phyloP scores from a whole-genome alignment of 2,888 invertebrate genomes.

The Epirrhoe alternata region DNA sequence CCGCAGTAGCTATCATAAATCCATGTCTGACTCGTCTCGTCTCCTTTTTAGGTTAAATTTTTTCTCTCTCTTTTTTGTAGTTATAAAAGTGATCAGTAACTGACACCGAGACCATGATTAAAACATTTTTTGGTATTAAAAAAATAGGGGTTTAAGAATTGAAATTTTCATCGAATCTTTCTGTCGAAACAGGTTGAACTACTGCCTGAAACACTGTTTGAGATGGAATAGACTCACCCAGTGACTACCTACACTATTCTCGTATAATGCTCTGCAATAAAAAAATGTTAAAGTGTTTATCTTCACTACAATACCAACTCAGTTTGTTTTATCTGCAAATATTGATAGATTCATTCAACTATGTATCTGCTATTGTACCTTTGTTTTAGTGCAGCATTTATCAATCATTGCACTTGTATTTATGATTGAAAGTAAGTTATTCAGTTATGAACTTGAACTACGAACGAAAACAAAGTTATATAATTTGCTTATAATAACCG shows the following conservation, averaged over 20 bases:
- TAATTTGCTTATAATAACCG: not conserved
- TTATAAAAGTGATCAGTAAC: too few species aligned
- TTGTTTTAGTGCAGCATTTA: constrained; percentile 1
- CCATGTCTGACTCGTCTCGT: too few species aligned
- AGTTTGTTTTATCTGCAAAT: constrained; percentile 15
- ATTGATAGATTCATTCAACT: constrained; percentile 6
- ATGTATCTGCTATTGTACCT: not conserved
- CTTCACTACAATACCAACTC: not conserved
- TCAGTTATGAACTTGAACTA: not conserved
- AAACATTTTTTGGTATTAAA: too few species aligned
- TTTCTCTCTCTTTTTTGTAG: too few species aligned
- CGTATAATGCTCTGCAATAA: not conserved
- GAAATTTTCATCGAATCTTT: too few species aligned
- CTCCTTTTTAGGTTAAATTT: too few species aligned
- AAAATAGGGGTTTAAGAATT: too few species aligned
- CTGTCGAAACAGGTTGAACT: too few species aligned
- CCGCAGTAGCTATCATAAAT: too few species aligned
- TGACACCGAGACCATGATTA: too few species aligned
- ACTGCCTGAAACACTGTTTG: too few species aligned
- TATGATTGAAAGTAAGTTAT: not conserved
- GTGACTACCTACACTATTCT: not conserved
- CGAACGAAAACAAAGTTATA: not conserved
- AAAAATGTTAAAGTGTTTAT: not conserved
- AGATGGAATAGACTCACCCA: too few species aligned
- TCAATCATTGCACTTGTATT: constrained; percentile 2